Percentiles rank a stretch among this genome's conserved stretches.
Evolutionary conservation across 1,140 invertebrate genomes (phyloP).

Genomic region (Lamellibrachia luymesi): DNA sequence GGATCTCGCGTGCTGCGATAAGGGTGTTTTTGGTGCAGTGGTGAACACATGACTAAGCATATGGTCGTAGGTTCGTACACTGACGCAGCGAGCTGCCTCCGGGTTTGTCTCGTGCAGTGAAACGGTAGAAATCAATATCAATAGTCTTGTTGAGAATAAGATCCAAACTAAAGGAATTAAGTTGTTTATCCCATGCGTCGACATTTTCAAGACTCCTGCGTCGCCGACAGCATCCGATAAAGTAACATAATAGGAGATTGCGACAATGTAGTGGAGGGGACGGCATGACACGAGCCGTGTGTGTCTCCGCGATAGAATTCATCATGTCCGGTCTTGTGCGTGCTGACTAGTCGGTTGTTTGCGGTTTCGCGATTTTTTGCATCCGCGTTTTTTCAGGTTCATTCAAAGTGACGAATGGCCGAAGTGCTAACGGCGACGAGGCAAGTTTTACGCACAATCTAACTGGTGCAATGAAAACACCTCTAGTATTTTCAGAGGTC

Average conservation of each 20-base stretch:
- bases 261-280: not conserved
- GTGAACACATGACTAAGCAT: not conserved
- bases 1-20: not conserved
- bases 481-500: not conserved
- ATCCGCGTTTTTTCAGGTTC: not conserved
- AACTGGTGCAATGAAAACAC: not conserved
- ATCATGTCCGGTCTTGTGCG: not conserved
- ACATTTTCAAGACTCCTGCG: not conserved
- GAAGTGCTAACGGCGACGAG: not conserved
- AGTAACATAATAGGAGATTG: not conserved
- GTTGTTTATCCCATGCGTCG: not conserved
- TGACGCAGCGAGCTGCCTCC: not conserved
- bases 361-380: not conserved
- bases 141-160: not conserved
- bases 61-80: not conserved
- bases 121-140: not conserved
- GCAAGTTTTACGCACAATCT: not conserved
- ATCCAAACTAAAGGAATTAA: not conserved
- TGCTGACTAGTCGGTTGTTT: not conserved
- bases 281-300: not conserved
- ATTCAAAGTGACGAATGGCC: not conserved
- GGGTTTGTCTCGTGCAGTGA: not conserved
- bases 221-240: not conserved
- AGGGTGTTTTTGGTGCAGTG: not conserved
- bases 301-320: not conserved